Base-by-base conservation (phyloP, 2,888 invertebrate genomes). In the Linnaemya vulpina region DNA sequence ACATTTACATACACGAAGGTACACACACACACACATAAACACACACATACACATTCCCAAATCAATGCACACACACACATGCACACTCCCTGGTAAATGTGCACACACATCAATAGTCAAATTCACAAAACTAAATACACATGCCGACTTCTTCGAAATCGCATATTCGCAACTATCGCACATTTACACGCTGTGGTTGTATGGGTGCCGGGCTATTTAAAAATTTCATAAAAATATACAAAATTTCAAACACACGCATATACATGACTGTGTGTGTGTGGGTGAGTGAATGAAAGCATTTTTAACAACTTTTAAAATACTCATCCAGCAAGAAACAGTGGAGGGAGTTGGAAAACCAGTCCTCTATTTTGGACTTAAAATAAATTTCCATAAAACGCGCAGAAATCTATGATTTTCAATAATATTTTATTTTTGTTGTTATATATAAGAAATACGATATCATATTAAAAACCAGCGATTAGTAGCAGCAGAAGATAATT, bases 111-210 rank as follows among this genome's bases (percentile, higher is more conserved):
- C 43, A 46, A n/a, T 3, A 67, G 10, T 25, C 0, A 49, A 20
- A 55, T 75, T 55, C 8, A 70, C 15, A 25, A 67, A 60, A 77
- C n/a, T 38, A 17, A 40, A 38, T 40, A 38, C 40, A 51, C 58
- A 40, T 35, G 60, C 49, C 20, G 9, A 49, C 3, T 5, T 46
- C 17, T 46, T 15, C 38, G 40, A 9, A 58, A 10, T 46, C 43
- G 40, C 35, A 76, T 35, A 30, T 0, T 20, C 3, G n/a, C 11
- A 38, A 38, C 10, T 43, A 25, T 22, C 40, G 1, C 46, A 65
- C n/a, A 25, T 60, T 46, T 15, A n/a, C 35, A 60, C 11, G 30
- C 17, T 1, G 9, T 17, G 30, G 1, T 10, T n/a, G 30, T n/a
- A 40, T 15, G 38, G 9, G 5, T 30, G 17, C 3, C 30, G 10